phyloP scores from a whole-genome alignment of 2,888 invertebrate species.

The Diarsia dahlii region DNA sequence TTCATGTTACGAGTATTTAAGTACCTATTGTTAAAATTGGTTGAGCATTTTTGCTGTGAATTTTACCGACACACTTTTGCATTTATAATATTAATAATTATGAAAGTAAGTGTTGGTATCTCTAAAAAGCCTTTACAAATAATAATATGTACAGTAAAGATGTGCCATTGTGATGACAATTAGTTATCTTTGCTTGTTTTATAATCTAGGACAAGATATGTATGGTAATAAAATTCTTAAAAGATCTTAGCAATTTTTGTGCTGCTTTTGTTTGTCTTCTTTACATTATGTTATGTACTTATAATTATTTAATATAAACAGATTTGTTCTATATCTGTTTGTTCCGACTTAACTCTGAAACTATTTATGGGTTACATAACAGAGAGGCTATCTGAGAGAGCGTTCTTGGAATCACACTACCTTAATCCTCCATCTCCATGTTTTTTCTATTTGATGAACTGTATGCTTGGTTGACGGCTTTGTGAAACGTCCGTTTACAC shows the following conservation, averaged over 20 bases:
- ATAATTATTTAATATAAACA: too few relatives aligned
- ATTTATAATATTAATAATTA: not conserved
- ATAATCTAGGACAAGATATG: constrained; percentile 43
- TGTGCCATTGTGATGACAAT: not conserved
- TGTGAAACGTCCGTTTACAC: too few relatives aligned
- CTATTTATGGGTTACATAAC: too few relatives aligned
- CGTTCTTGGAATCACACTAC: too few relatives aligned
- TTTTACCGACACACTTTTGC: not conserved
- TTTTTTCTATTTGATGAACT: too few relatives aligned
- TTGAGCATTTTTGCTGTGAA: not conserved
- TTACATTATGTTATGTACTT: not conserved
- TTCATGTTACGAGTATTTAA: too few relatives aligned
- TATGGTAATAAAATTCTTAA: not conserved
- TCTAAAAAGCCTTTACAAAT: constrained; percentile 15
- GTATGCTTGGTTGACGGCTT: too few relatives aligned
- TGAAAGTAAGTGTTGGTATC: not conserved
- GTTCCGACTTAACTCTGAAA: too few relatives aligned
- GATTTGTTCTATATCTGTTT: too few relatives aligned
- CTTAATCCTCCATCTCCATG: too few relatives aligned
- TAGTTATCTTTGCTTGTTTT: constrained; percentile 36
- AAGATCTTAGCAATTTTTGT: not conserved
- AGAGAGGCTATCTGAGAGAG: too few relatives aligned
- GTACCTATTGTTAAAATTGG: too few relatives aligned
- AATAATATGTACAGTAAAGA: constrained; percentile 8
- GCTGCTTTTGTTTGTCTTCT: not conserved